These are phyloP conservation scores for Liparis tanakae DNA, from an alignment of 2,797 vertebrate genomes.

Conservation along the genomic window DNA sequence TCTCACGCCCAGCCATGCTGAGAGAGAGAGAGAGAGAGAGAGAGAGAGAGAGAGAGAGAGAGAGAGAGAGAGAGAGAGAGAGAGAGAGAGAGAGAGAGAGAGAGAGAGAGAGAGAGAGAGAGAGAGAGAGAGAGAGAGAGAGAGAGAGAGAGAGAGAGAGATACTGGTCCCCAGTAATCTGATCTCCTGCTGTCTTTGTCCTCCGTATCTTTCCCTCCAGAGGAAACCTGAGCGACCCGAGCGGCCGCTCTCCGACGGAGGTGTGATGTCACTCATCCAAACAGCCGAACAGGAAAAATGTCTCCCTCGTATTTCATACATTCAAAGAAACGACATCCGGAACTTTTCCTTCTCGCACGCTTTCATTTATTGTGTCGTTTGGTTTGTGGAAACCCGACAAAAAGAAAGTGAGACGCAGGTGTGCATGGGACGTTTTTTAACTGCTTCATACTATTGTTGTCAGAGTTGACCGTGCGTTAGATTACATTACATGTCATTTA, in stretches of 20 bases:
- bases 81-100: slow-evolving; percentile 10
- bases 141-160: neutral
- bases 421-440: too few relatives aligned
- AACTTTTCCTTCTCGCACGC: neutral
- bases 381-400: neutral
- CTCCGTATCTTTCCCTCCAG: neutral
- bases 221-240: slow-evolving; percentile 21
- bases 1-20: slow-evolving; percentile 21
- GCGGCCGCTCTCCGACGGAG: neutral
- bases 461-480: too few relatives aligned
- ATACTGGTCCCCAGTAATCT: slow-evolving; percentile 40
- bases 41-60: neutral
- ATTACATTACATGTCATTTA: too few relatives aligned
- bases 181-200: slow-evolving; percentile 28
- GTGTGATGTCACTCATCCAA: neutral
- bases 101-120: too few relatives aligned
- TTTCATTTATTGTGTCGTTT: neutral
- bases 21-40: slow-evolving; percentile 47
- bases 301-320: neutral
- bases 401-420: neutral
- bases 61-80: slow-evolving; percentile 42
- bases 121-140: slow-evolving; percentile 11
- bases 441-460: too few relatives aligned
- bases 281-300: slow-evolving; percentile 5
- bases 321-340: neutral